Evolutionary conservation across 2,797 vertebrate genomes (phyloP).

Genomic region (Gallinago stenura): DNA sequence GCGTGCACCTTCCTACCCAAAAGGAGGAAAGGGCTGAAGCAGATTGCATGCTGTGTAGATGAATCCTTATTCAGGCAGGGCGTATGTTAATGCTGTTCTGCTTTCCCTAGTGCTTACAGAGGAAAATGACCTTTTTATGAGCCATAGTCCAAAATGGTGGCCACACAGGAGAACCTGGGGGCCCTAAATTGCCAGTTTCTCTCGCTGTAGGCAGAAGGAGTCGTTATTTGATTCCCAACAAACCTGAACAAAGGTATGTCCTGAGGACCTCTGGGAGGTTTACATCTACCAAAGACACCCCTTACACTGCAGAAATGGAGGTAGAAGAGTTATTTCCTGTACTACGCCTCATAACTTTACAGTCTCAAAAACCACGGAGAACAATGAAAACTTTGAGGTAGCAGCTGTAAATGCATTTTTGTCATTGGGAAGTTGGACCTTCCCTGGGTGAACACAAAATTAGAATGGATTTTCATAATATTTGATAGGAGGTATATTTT

Average conservation of each 20-base stretch:
- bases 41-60: neutral
- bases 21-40: neutral
- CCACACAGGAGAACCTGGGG: accelerated
- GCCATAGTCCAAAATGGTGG: neutral
- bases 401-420: neutral
- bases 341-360: accelerated
- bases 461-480: neutral
- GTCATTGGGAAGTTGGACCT: neutral
- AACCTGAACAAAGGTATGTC: neutral
- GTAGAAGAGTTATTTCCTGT: neutral
- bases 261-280: neutral
- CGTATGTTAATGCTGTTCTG: neutral
- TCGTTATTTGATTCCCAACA: neutral
- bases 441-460: accelerated
- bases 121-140: neutral
- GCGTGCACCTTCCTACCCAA: neutral
- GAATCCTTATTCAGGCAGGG: neutral
- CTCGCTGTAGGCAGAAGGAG: neutral
- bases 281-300: neutral
- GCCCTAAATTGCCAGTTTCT: neutral
- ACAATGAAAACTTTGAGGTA: neutral
- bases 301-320: neutral
- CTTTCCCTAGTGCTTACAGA: neutral
- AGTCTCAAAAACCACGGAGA: neutral
- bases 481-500: neutral